Evolutionary conservation across 2,888 invertebrate genomes (phyloP).

Genomic region (Thelaira solivaga): DNA sequence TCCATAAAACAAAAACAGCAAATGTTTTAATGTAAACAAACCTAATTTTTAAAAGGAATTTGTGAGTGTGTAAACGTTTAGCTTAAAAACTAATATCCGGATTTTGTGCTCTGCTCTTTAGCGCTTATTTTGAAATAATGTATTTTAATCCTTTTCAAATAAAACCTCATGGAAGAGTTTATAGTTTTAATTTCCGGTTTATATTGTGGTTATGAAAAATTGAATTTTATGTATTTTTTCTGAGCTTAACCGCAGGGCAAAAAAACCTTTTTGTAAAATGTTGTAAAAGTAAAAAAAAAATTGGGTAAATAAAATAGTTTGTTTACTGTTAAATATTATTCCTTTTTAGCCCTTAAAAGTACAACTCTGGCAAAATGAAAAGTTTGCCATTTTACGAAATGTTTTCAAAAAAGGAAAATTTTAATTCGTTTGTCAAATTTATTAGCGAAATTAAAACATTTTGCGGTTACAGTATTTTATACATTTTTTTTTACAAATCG

Average conservation of each 20-base stretch:
- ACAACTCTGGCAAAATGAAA: no score
- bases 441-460: no score
- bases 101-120: background rate
- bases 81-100: slow-evolving; percentile 57
- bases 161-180: slow-evolving; percentile 31
- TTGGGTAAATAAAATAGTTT: no score
- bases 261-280: no score
- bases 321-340: no score
- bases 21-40: background rate
- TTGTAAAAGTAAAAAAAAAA: no score
- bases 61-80: background rate
- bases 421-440: no score
- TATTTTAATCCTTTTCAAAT: background rate
- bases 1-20: background rate
- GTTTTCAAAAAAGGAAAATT: no score
- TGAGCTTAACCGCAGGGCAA: background rate
- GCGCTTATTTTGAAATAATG: background rate
- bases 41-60: background rate
- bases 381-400: no score
- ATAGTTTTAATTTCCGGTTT: slow-evolving; percentile 57
- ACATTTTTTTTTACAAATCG: no score
- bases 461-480: no score
- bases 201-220: slow-evolving; percentile 45
- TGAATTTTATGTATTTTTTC: background rate
- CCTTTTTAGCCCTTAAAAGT: no score